Percentiles rank a stretch among this genome's conserved stretches.
Conservation (phyloP, 1,140 invertebrate species). For the Aphis craccivora region DNA sequence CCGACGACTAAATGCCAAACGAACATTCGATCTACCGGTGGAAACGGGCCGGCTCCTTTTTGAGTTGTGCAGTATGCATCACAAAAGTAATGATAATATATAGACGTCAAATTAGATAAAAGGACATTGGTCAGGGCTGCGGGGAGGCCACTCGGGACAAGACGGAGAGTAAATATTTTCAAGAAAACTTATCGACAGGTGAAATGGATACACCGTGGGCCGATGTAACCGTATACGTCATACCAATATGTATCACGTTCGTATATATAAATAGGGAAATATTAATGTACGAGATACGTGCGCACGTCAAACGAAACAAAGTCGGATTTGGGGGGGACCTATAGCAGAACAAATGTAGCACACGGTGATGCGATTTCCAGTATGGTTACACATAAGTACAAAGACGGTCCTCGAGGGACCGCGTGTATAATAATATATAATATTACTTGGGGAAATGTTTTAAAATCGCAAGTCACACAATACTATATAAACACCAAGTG, state of each 20-base stretch:
- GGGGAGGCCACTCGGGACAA: slow-evolving; percentile 23
- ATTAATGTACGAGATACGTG: background rate
- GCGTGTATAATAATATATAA: background rate
- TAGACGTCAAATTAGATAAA: slow-evolving; percentile 56
- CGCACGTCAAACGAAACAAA: background rate
- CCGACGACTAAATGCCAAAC: slow-evolving; percentile 3
- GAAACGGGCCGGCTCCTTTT: background rate
- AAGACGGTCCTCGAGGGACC: background rate
- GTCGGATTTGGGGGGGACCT: background rate
- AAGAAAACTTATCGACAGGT: slow-evolving; percentile 46
- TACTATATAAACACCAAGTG: background rate
- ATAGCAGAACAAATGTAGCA: background rate
- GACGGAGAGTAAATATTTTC: slow-evolving; percentile 52
- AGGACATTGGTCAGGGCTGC: slow-evolving; percentile 44
- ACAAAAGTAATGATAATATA: slow-evolving; percentile 49
- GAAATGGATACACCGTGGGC: slow-evolving; percentile 23
- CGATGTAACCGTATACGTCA: background rate
- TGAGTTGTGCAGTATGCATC: background rate
- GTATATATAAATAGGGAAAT: background rate
- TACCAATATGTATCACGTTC: background rate
- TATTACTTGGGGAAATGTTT: background rate
- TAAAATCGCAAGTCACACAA: background rate
- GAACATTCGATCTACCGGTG: background rate
- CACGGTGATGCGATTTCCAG: background rate
- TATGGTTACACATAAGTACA: background rate